Base-by-base conservation (phyloP, 2,797 vertebrate species). In the Aplochiton taeniatus region DNA sequence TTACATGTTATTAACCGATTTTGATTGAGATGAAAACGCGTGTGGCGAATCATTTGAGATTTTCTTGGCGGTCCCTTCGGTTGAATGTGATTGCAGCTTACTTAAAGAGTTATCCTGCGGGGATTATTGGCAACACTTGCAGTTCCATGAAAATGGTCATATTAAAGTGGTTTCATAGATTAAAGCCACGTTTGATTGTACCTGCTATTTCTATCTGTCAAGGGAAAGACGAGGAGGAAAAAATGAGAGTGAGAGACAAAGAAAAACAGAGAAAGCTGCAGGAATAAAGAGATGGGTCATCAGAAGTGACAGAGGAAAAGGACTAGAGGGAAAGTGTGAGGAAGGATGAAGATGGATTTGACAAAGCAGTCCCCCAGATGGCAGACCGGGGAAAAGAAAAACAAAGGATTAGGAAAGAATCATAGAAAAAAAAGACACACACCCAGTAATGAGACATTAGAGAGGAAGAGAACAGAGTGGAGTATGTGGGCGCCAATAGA, bases 401-500 rank as follows among this genome's bases (percentile, higher is more conserved):
- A 83, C 59, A 67, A 55, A 50, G 62, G 60, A 47, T 56, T 65
- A 52, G 58, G 65, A 72, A 68, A 72, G 72, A 76, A 66, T 64
- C 5, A 17, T 2, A 8, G 48, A 42, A 54, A n/a, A 57, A 31
- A 31, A 31, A 31, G 6, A 31, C 31, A 31, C 10, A 44, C 58
- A 78, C 14, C 54, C 58, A 65, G 63, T 58, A 74, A 63, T 79
- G 61, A 70, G 13, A 59, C 60, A 81, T 52, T 68, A 76, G 63
- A 66, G 72, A 68, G 62, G 51, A 14, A 61, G 44, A 67, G 60
- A 51, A 61, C 31, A 44, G 61, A 54, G 18, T 6, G n/a, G 61
- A 31, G 14, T 16, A 57, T 47, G 58, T 50, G 50, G 63, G 48
- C 18, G 61, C 48, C 19, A 56, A 19, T 69, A 78, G 65, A 82